phyloP scores from a whole-genome alignment of 2,888 invertebrate species.

The Aleiodes testaceus region DNA sequence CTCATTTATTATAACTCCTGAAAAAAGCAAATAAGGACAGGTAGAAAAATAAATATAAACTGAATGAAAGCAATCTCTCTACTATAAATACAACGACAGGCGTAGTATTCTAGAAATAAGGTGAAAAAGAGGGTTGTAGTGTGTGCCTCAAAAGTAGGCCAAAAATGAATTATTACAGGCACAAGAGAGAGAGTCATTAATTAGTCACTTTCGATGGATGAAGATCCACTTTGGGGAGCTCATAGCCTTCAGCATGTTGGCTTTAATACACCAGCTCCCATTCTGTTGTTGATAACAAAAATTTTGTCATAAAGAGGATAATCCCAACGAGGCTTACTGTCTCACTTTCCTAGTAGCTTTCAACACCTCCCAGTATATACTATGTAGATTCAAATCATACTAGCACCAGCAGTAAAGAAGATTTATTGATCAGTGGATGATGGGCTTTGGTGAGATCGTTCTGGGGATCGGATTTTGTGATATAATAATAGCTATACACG shows the following conservation, averaged over 20 bases:
- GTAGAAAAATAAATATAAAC: neutral
- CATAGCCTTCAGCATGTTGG: neutral
- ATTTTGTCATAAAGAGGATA: slow-evolving; percentile 4
- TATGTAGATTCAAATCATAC: neutral
- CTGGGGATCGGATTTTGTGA: slow-evolving; percentile 9
- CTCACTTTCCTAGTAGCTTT: neutral
- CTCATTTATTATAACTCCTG: slow-evolving; percentile 21
- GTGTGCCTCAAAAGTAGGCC: neutral
- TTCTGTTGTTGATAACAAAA: neutral
- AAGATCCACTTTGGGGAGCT: slow-evolving; percentile 14
- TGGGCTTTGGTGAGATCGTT: neutral
- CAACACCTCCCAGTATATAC: neutral
- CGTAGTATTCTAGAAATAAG: neutral
- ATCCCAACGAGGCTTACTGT: neutral
- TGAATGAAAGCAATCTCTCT: neutral
- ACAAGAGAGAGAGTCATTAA: slow-evolving; percentile 18
- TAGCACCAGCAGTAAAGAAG: neutral
- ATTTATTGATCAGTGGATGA: slow-evolving; percentile 9
- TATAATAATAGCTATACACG: neutral
- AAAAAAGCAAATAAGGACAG: neutral
- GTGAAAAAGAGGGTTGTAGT: slow-evolving; percentile 5
- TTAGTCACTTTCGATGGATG: slow-evolving; percentile 30
- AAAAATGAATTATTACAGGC: slow-evolving; percentile 28
- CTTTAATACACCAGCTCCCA: neutral
- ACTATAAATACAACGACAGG: neutral